These are phyloP conservation scores for Ischnura elegans DNA, from an alignment of 2,888 invertebrate genomes.

Conservation along the genomic window DNA sequence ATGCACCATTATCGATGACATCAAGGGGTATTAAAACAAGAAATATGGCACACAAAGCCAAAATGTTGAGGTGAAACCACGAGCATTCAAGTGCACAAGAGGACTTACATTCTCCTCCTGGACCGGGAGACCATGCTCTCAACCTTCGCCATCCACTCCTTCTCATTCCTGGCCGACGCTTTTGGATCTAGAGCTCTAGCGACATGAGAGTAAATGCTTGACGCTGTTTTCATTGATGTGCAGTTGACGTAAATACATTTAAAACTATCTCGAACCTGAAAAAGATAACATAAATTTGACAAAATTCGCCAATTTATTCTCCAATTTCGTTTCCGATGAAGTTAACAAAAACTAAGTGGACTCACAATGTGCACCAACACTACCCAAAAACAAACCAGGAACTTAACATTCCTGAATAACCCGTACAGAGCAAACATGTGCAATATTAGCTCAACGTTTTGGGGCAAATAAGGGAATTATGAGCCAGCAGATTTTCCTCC, in stretches of 20 bases:
- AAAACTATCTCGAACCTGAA: conserved; percentile 80
- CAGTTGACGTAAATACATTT: conserved; percentile 90
- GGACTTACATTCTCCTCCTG: conserved; percentile 87
- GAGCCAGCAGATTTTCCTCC: too few species aligned
- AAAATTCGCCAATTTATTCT: too few species aligned
- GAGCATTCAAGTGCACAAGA: background rate
- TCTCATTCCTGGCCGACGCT: conserved; percentile 82
- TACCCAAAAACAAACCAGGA: too few species aligned
- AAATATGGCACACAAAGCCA: too few species aligned
- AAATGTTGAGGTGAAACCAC: background rate
- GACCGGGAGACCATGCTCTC: conserved; percentile 85
- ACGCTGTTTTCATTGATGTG: conserved; percentile 91
- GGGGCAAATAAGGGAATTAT: conserved; percentile 32
- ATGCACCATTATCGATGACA: too few species aligned
- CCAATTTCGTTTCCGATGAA: too few species aligned
- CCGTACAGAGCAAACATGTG: too few species aligned
- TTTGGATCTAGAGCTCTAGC: conserved; percentile 85
- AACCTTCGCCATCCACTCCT: conserved; percentile 83
- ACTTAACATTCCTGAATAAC: too few species aligned
- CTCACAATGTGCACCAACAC: too few species aligned
- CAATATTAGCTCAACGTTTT: background rate
- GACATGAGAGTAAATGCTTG: conserved; percentile 89
- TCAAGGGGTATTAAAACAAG: too few species aligned
- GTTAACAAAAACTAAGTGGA: too few species aligned
- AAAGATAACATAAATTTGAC: too few species aligned